Base-by-base conservation (phyloP, 2,888 invertebrate genomes). In the Papilio protenor region DNA sequence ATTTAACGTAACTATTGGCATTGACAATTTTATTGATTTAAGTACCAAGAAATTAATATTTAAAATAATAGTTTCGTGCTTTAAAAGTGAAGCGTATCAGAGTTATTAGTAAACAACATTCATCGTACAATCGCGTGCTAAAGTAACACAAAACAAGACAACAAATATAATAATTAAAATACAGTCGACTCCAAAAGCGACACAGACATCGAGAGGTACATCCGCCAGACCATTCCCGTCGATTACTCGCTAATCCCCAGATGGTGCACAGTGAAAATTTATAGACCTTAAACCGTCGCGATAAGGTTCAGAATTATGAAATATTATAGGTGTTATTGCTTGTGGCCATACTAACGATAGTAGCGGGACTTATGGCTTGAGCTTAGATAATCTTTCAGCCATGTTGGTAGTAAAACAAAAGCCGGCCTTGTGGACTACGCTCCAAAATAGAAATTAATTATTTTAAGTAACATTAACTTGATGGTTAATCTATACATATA, bases 341-440 rank as follows among this genome's bases (percentile, higher is more conserved):
- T 83, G 84, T 83, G 84, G 82, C 33, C n/a, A 33, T 55, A 55
- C 72, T 72, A 49, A 59, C 47, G 59, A 23, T 12, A 52, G 47
- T 47, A 59, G 47, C 21, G 33, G 83, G 85, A 84, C 85, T 86
- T 84, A 85, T 83, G 83, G 86, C 84, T 84, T 80, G 84, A 83
- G 82, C 83, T 84, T 84, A 85, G 88, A 90, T 90, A 87, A 91
- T 88, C 88, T 85, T 81, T 80, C 81, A 84, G 86, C 66, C 66
- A 87, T 90, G 72, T 72, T 72, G 52, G 40, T 11, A 33, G 55
- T 40, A n/a, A 69, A 69, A 69, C 45, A 45, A 45, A 69, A 69
- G 45, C 66, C 45, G 18, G 18, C 40, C n/a, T n/a, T 69, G 45
- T 69, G 21, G 21, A 45, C 45, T 69, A 4, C 83, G 83, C 83